These are phyloP conservation scores for Rhinoraja longicauda DNA, from an alignment of 2,797 vertebrate genomes.

Conservation along the genomic window DNA sequence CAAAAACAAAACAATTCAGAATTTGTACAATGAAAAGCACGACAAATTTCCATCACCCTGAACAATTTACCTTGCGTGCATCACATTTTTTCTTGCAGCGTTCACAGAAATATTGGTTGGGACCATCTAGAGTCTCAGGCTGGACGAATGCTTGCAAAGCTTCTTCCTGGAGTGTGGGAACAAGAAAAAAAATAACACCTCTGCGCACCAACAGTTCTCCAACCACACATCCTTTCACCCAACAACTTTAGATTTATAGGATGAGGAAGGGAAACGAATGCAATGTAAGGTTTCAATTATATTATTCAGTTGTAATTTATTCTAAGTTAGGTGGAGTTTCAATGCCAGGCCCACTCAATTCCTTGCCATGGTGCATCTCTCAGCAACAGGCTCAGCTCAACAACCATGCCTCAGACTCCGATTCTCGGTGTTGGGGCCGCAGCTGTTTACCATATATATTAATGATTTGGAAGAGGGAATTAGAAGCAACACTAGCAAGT, in stretches of 20 bases:
- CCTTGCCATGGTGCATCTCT: neutral
- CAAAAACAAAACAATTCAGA: constrained; percentile 38
- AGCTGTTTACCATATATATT: too few species aligned
- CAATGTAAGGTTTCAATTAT: neutral
- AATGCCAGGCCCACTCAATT: neutral
- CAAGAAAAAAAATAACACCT: neutral
- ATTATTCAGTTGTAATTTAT: neutral
- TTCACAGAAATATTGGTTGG: constrained; percentile 98
- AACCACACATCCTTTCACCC: neutral
- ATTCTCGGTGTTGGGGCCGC: too few species aligned
- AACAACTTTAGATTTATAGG: neutral
- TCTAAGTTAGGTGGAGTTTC: neutral
- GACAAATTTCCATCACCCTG: neutral
- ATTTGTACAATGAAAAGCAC: neutral
- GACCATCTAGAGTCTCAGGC: constrained; percentile 91
- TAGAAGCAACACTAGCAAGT: too few species aligned
- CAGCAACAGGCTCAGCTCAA: neutral
- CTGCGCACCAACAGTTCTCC: neutral
- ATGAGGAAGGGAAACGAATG: neutral
- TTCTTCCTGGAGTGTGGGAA: constrained; percentile 73
- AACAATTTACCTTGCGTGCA: constrained; percentile 79
- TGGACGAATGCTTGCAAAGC: constrained; percentile 96
- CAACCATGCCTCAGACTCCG: neutral
- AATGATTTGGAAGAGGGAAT: too few species aligned
- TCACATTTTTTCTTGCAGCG: constrained; percentile 98